Base-by-base conservation (phyloP, 1,140 invertebrate species). In the Drosophila prosaltans region DNA sequence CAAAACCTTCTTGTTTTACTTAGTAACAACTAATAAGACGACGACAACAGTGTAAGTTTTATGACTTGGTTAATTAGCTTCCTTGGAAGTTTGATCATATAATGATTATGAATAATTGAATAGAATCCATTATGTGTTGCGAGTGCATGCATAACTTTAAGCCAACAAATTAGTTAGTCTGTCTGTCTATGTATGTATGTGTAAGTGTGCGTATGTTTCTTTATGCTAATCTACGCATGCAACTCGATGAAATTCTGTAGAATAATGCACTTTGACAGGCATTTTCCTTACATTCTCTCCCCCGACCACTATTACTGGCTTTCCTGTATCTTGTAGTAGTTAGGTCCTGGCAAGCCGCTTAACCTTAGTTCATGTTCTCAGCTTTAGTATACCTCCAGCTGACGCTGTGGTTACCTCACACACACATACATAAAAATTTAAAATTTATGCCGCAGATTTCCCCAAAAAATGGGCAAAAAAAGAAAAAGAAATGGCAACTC, bases 181-280 rank as follows among this genome's bases (percentile, higher is more conserved):
- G 8, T 51, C 24, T 9, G 45, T 26, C 21, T 26, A 48, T 30
- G 26, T 62, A 32, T 48, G 54, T 65, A 60, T 55, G 16, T 55
- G 63, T 28, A 5, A 4, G 60, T 62, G 40, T 26, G 36, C 45
- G 60, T 62, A 30, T 60, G 45, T 24, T 24, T 30, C 10, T 36
- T 26, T 72, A 57, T 43, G 30, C 26, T n/a, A 39, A 63, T 10
- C 40, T 51, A 39, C 41, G 28, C n/a, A 60, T 16, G 43, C 36
- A 67, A 58, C 10, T n/a, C 28, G 55, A 39, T 58, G 65, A 48
- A 48, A 64, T 61, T 39, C 26, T 54, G 10, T 21, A 21, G 30
- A 58, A 58, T 39, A 39, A 58, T 32, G 55, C 55, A 58, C 16
- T 58, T 58, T 58, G 55, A 36, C 55, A 21, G n/a, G 7, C 45